Evolutionary conservation across 2,113 vertebrate genomes (phyloP).

Genomic region (Albula glossodonta): DNA sequence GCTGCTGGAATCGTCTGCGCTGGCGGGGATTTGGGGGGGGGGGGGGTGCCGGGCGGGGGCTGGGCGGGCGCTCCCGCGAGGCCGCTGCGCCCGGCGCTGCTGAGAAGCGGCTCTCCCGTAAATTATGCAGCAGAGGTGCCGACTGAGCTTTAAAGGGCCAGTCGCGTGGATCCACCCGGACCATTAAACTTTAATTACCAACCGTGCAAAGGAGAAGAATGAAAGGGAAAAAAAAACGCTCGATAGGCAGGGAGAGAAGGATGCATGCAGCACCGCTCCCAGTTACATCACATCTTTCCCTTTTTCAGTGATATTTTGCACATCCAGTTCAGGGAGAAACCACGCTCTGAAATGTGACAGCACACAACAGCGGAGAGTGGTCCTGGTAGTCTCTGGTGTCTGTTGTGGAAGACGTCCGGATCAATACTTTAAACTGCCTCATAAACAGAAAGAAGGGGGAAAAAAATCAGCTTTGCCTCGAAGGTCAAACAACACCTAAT

Average conservation of each 20-base stretch:
- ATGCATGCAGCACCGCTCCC: no score
- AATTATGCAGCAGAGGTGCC: slow-evolving; percentile 63
- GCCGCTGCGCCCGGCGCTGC: not conserved
- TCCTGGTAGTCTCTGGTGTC: not conserved
- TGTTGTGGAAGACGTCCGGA: not conserved
- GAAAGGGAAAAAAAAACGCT: slow-evolving; percentile 23
- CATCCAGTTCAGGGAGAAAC: not conserved
- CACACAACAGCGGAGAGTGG: not conserved
- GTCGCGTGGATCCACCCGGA: slow-evolving; percentile 53
- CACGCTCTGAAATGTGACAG: not conserved
- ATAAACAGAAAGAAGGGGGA: not conserved
- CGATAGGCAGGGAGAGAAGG: not conserved
- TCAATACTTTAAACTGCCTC: not conserved
- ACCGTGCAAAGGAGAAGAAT: slow-evolving; percentile 37
- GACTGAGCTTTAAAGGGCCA: slow-evolving; percentile 60
- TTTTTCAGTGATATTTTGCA: not conserved
- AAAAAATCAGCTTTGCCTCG: not conserved
- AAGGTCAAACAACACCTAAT: not conserved
- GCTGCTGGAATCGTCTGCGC: slow-evolving; percentile 51
- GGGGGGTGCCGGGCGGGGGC: slow-evolving; percentile 62
- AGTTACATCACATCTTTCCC: not conserved
- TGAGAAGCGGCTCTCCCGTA: slow-evolving; percentile 51
- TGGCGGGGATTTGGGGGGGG: slow-evolving; percentile 59
- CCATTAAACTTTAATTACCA: slow-evolving; percentile 66
- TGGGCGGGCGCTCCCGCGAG: slow-evolving; percentile 51